These are phyloP conservation scores for Lepidothrix coronata DNA, from an alignment of 2,113 vertebrate genomes.

Conservation along the genomic window DNA sequence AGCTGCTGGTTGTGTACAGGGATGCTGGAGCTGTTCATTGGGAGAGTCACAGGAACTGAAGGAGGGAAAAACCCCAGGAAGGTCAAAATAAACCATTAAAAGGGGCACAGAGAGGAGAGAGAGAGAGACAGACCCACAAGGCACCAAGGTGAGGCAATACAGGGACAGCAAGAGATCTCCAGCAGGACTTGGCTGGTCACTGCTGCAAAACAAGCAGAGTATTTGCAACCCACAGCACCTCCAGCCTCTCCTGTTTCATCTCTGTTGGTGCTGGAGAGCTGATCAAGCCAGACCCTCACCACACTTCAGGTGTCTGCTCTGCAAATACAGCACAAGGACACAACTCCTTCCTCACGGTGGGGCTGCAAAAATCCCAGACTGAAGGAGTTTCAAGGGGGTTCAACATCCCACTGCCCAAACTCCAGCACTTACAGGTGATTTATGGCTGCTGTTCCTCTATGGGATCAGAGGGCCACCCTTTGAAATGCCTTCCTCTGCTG, in stretches of 20 bases:
- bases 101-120: neutral
- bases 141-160: neutral
- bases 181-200: neutral
- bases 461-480: neutral
- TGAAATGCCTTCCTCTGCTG: neutral
- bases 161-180: neutral
- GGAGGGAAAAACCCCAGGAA: neutral
- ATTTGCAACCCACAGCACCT: neutral
- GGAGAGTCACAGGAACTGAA: neutral
- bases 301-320: neutral
- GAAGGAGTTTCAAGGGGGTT: neutral
- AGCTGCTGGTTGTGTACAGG: neutral
- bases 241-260: neutral
- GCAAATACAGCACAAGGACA: neutral
- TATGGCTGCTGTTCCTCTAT: neutral
- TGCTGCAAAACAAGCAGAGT: neutral
- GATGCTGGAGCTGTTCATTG: neutral
- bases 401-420: neutral
- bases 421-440: neutral
- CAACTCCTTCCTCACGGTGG: neutral
- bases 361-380: neutral
- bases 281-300: neutral
- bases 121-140: neutral
- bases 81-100: neutral
- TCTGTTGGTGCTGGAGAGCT: neutral